A percentile compares a stretch with the other conserved stretches of the same genome.
These are phyloP conservation scores for Cebidichthys violaceus DNA, from an alignment of 2,113 vertebrate genomes.

Conservation along the genomic window DNA sequence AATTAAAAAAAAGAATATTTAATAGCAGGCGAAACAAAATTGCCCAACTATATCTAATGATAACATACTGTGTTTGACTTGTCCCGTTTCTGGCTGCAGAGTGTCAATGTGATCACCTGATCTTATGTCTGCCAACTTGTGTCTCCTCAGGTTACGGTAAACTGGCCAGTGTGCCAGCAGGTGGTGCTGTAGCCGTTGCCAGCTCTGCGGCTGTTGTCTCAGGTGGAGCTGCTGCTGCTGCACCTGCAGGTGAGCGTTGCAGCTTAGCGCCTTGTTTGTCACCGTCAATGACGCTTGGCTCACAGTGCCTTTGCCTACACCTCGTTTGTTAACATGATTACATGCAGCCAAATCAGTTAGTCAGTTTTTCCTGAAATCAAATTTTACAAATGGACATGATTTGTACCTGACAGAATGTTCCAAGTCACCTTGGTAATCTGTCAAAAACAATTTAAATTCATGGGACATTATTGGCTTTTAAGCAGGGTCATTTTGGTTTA, in stretches of 20 bases:
- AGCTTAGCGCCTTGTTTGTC: conserved; percentile 56
- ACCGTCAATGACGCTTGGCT: conserved; percentile 27
- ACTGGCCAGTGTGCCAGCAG: conserved; percentile 91
- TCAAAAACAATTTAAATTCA: too few relatives aligned
- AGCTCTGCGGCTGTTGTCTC: conserved; percentile 73
- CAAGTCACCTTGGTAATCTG: neutral
- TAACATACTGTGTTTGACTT: conserved; percentile 13
- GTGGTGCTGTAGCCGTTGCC: conserved; percentile 89
- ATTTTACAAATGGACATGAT: neutral
- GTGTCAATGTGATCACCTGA: conserved; percentile 13
- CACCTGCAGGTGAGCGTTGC: conserved; percentile 83
- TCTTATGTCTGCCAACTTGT: conserved; percentile 50
- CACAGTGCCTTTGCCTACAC: neutral
- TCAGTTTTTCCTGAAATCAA: neutral
- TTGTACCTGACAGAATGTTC: too few relatives aligned
- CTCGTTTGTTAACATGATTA: conserved; percentile 9
- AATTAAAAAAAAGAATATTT: too few relatives aligned
- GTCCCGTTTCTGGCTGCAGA: conserved; percentile 34
- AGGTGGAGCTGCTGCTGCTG: conserved; percentile 85
- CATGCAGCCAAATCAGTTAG: neutral
- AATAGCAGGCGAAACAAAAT: neutral
- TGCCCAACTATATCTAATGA: neutral
- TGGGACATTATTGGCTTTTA: neutral
- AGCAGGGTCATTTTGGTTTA: neutral
- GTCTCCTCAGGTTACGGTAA: conserved; percentile 89